These are phyloP conservation scores for Allobates femoralis DNA, from an alignment of 2,797 vertebrate genomes.

Conservation along the genomic window DNA sequence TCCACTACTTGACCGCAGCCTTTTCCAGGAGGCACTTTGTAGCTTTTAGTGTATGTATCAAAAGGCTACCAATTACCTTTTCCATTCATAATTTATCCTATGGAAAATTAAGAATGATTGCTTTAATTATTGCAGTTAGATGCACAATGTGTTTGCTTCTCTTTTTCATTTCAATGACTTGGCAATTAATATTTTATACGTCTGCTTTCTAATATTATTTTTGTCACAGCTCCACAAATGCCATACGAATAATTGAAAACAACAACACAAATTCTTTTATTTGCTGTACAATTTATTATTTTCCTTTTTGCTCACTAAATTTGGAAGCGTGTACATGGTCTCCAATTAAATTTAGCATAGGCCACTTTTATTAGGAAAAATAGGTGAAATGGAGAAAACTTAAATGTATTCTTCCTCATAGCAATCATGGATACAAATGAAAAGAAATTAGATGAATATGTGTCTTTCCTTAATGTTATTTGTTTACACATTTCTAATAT, in stretches of 20 bases:
- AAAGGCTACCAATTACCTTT: slow-evolving; percentile 4
- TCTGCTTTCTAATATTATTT: not conserved
- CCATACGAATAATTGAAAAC: not conserved
- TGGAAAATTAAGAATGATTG: slow-evolving; percentile 28
- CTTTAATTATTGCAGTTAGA: slow-evolving; percentile 23
- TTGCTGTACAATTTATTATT: too few species aligned
- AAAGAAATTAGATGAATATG: too few species aligned
- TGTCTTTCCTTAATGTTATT: too few species aligned
- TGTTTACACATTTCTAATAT: too few species aligned
- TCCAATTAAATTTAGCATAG: too few species aligned
- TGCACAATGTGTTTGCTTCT: slow-evolving; percentile 1
- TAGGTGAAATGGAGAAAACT: too few species aligned
- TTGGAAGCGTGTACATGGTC: too few species aligned
- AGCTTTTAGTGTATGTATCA: slow-evolving; percentile 25
- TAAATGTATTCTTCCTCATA: too few species aligned
- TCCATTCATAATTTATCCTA: slow-evolving; percentile 42
- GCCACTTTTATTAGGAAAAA: too few species aligned
- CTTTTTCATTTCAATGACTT: slow-evolving; percentile 1
- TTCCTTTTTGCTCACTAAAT: too few species aligned
- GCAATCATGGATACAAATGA: too few species aligned
- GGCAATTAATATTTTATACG: not conserved
- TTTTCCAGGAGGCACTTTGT: slow-evolving; percentile 16
- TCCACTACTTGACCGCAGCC: slow-evolving; percentile 35
- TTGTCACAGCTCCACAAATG: not conserved
- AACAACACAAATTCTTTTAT: not conserved